phyloP scores from a whole-genome alignment of 2,888 invertebrate species.

The Microctonus brassicae region DNA sequence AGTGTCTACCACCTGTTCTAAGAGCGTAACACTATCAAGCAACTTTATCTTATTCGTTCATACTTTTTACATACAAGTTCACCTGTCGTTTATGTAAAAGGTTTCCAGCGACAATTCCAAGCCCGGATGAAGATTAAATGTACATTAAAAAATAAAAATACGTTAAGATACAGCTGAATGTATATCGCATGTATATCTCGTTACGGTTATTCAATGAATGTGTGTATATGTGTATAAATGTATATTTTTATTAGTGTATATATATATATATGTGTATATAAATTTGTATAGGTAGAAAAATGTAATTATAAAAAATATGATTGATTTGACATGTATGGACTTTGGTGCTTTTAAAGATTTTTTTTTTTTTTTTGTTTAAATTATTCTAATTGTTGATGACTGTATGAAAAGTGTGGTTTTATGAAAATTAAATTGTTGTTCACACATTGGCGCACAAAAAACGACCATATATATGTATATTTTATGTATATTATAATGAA shows the following conservation, averaged over 20 bases:
- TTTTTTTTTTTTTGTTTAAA: too few species aligned
- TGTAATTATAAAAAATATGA: too few species aligned
- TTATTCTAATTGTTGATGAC: too few species aligned
- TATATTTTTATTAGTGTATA: too few species aligned
- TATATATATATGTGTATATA: too few species aligned
- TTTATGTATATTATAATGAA: neutral
- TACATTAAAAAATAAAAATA: neutral
- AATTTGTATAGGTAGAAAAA: too few species aligned
- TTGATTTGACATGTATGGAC: too few species aligned
- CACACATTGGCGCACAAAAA: too few species aligned
- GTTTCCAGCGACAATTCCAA: neutral
- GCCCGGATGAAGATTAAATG: neutral
- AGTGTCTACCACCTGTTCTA: constrained; percentile 30
- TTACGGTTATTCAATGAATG: neutral
- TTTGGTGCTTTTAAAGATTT: too few species aligned
- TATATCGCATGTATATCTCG: neutral
- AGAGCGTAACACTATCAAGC: constrained; percentile 7
- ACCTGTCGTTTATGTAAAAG: neutral
- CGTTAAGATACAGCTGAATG: neutral
- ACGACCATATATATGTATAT: too few species aligned
- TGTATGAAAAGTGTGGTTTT: too few species aligned
- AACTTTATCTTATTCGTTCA: neutral
- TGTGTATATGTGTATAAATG: neutral
- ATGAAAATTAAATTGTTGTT: neutral
- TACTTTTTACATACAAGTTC: neutral